Base-by-base conservation (phyloP, 1,140 invertebrate genomes). In the Meloidogyne floridensis region DNA sequence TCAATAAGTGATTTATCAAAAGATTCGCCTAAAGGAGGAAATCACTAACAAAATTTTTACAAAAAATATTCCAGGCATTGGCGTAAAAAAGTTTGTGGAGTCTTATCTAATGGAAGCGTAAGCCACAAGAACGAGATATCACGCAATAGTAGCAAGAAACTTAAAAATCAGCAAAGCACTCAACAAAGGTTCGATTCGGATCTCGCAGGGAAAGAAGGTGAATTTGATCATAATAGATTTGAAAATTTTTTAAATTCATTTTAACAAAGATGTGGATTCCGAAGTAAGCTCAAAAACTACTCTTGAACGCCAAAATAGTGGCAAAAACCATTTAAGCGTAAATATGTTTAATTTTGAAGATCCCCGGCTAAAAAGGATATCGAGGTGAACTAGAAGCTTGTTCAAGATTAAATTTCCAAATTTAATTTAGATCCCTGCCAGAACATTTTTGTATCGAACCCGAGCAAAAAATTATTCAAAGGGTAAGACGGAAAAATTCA, bases 31-130 rank as follows among this genome's bases (percentile, higher is more conserved):
- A 32, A 32, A 32, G 1, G 2, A 32, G 32, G 32, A 32, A 32
- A 1, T 1, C 32, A 32, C 32, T 32, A 32, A 32, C 20, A 32
- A 32, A 32, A 32, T 32, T 32, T 32, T 32, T 2, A 32, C 20
- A 32, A 32, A 32, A 32, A 32, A 32, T 32, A 32, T 32, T 32
- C 2, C 32, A 75, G 59, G 75, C 75, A 65, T 18, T 75, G 74
- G 56, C 72, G 74, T 43, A 75, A 18, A 43, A 77, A 42, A 81
- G 51, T 80, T 54, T 80, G 75, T 72, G 74, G 59, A 47, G 72
- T 81, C 59, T 65, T 77, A n/a, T 71, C 69, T 47, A 76, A 75
- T 77, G 78, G 74, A 51, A 77, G 65, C 20, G n/a, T 76, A n/a
- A n/a, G 59, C n/a, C 59, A 65, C 7, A 65, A 65, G 7, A 65